phyloP scores from a whole-genome alignment of 37 sponge, comb jelly and placozoan genomes.

The Crambe crambe region DNA sequence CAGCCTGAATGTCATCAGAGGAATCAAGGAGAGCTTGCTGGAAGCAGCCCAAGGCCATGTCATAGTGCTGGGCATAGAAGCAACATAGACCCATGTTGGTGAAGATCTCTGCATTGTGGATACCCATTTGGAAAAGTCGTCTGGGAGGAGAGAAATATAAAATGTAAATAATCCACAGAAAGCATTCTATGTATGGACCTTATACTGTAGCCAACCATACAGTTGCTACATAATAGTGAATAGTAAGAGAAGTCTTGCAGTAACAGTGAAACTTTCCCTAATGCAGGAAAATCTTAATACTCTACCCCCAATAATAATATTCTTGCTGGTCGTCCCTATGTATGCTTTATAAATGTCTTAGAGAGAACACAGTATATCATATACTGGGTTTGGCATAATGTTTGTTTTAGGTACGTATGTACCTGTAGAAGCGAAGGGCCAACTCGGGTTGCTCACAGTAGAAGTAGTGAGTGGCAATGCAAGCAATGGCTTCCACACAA shows the following conservation, averaged over 20 bases:
- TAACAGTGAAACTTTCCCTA: no score
- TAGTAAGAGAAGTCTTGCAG: no score
- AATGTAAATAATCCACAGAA: neutral
- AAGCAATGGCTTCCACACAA: constrained; percentile 94
- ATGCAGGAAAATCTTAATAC: no score
- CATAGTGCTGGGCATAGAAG: constrained; percentile 98
- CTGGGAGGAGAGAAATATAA: constrained; percentile 10
- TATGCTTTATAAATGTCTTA: no score
- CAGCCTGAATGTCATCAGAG: constrained; percentile 81
- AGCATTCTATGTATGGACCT: neutral
- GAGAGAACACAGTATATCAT: no score
- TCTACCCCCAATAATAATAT: no score
- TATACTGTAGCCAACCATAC: no score
- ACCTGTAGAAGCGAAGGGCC: constrained; percentile 91
- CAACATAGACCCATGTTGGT: constrained; percentile 97
- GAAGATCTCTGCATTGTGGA: constrained; percentile 93
- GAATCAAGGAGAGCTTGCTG: constrained; percentile 82
- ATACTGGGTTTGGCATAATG: no score
- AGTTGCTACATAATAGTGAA: no score
- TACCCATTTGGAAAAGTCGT: constrained; percentile 96
- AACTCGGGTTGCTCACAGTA: constrained; percentile 98
- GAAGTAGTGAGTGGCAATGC: constrained; percentile 95
- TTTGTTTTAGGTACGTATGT: no score
- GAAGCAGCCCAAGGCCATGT: constrained; percentile 92
- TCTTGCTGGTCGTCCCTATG: no score